Evolutionary conservation across 1,140 invertebrate species (phyloP).

Genomic region (Phymastichus coffea): DNA sequence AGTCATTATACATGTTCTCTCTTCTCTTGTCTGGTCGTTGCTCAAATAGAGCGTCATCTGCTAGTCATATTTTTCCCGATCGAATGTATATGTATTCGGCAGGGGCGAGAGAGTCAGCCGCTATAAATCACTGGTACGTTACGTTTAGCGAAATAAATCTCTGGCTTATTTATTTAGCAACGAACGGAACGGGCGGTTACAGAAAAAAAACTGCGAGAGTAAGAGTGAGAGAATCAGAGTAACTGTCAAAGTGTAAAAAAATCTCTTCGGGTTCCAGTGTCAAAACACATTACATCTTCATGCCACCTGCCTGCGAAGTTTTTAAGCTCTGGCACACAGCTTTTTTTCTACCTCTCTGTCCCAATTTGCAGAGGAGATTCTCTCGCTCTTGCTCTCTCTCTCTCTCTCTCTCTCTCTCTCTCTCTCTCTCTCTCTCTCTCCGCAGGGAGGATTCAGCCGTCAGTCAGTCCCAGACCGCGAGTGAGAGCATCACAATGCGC

Average conservation of each 20-base stretch:
- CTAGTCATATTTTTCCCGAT: slow-evolving; percentile 2
- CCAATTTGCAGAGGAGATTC: slow-evolving; percentile 21
- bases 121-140: no score
- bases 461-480: slow-evolving; percentile 41
- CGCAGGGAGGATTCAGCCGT: slow-evolving; percentile 50
- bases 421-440: not conserved
- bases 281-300: slow-evolving; percentile 21
- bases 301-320: no score
- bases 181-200: no score
- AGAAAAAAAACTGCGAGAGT: not conserved
- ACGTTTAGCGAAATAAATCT: no score
- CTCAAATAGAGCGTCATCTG: slow-evolving; percentile 1
- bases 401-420: not conserved
- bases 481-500: slow-evolving; percentile 53
- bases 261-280: not conserved
- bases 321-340: no score
- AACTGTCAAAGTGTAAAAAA: not conserved
- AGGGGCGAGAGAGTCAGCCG: no score
- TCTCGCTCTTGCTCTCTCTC: not conserved
- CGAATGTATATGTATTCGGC: no score
- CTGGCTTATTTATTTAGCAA: no score
- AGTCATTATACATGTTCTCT: no score
- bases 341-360: slow-evolving; percentile 22
- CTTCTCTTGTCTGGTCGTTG: not conserved
- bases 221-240: no score